These are phyloP conservation scores for Lasioglossum zephyrum DNA, from an alignment of 2,888 invertebrate genomes.

Conservation along the genomic window DNA sequence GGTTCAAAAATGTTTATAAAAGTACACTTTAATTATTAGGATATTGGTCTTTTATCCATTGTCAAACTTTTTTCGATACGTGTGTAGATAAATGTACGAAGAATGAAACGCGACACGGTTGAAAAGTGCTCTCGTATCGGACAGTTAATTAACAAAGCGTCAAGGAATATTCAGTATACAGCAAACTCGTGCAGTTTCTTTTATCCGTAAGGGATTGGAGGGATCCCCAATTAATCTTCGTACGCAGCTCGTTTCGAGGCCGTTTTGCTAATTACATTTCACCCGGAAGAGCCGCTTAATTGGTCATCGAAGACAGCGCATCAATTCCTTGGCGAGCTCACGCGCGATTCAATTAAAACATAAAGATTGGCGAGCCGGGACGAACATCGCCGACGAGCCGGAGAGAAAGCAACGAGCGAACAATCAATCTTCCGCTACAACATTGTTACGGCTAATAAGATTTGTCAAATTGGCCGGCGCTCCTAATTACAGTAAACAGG, in stretches of 20 bases:
- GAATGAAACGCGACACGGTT: not conserved
- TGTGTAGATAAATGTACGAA: not conserved
- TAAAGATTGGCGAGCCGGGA: not conserved
- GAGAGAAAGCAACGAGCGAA: constrained; percentile 10
- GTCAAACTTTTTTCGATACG: not conserved
- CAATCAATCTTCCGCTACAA: constrained; percentile 18
- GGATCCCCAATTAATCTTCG: constrained; percentile 1
- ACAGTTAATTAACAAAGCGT: not conserved
- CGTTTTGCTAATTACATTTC: constrained; percentile 10
- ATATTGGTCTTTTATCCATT: not conserved
- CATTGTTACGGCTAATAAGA: not conserved
- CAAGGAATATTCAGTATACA: not conserved
- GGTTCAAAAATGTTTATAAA: not conserved
- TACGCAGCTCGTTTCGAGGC: not conserved
- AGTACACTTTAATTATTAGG: not conserved
- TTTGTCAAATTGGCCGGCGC: constrained; percentile 34
- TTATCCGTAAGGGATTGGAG: not conserved
- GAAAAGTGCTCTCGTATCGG: not conserved
- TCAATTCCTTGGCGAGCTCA: not conserved
- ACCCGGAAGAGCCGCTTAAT: constrained; percentile 14
- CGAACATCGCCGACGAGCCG: constrained; percentile 8
- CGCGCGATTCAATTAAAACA: constrained; percentile 13
- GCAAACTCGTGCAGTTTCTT: not conserved
- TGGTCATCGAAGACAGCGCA: constrained; percentile 3
- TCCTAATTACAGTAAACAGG: constrained; percentile 14